A percentile compares a stretch with the other conserved stretches of the same genome.
These are phyloP conservation scores for Fukomys damarensis DNA, from an alignment of 2,113 vertebrate species.

Conservation along the genomic window DNA sequence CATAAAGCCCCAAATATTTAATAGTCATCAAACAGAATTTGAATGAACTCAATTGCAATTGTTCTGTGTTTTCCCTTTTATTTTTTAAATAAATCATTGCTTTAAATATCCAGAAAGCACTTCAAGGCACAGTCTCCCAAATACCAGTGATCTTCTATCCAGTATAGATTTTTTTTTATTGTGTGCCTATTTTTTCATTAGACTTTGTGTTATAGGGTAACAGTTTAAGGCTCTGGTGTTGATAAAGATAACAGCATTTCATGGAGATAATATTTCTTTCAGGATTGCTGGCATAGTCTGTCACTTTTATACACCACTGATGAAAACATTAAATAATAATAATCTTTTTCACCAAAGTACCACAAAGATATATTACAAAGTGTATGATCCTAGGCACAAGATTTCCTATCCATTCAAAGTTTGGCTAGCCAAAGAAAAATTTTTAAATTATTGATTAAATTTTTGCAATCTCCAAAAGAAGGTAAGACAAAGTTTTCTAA, in stretches of 20 bases:
- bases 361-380: neutral
- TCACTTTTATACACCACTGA: neutral
- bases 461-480: neutral
- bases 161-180: neutral
- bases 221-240: neutral
- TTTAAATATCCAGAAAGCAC: constrained; percentile 6
- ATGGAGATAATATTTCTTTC: neutral
- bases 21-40: neutral
- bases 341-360: neutral
- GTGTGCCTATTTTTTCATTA: neutral
- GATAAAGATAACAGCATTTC: neutral
- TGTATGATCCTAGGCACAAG: neutral
- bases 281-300: neutral
- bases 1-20: neutral
- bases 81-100: neutral
- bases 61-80: neutral
- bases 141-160: neutral
- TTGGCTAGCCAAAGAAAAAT: neutral
- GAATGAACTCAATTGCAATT: neutral
- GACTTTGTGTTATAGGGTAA: neutral
- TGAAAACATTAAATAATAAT: neutral
- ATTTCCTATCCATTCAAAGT: neutral
- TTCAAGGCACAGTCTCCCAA: neutral
- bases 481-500: neutral
- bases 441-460: neutral